Evolutionary conservation across 2,888 invertebrate species (phyloP).

Genomic region (Drosophila greeni): DNA sequence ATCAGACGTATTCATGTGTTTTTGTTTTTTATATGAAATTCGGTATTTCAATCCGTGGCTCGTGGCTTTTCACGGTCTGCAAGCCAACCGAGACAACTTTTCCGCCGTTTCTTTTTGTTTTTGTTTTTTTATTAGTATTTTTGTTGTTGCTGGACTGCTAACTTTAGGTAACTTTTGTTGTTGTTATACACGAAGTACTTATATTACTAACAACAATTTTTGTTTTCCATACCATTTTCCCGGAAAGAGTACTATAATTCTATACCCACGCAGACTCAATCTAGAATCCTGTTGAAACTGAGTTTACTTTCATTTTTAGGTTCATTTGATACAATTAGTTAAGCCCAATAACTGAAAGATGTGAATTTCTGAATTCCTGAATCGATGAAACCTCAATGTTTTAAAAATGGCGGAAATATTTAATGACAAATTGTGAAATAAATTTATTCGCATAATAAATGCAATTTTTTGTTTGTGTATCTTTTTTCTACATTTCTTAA

Average conservation of each 20-base stretch:
- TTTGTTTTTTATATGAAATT: conserved; percentile 66
- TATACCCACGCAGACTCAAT: background rate
- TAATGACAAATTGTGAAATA: too few relatives aligned
- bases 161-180: conserved; percentile 56
- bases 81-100: conserved; percentile 76
- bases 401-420: too few relatives aligned
- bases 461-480: too few relatives aligned
- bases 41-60: conserved; percentile 77
- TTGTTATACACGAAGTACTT: conserved; percentile 39
- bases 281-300: background rate
- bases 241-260: background rate
- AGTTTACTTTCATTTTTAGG: too few relatives aligned
- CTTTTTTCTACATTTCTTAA: too few relatives aligned
- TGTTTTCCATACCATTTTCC: conserved; percentile 11
- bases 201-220: conserved; percentile 28
- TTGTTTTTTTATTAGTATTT: conserved; percentile 32
- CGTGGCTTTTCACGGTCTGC: conserved; percentile 78
- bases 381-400: too few relatives aligned
- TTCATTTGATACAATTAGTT: too few relatives aligned
- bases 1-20: conserved; percentile 68
- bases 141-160: conserved; percentile 17
- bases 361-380: too few relatives aligned
- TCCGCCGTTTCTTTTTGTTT: conserved; percentile 70
- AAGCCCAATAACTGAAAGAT: too few relatives aligned
- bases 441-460: too few relatives aligned